Percentiles rank a stretch among this genome's conserved stretches.
phyloP scores from a whole-genome alignment of 2,113 vertebrate species.

The Barbus barbus region DNA sequence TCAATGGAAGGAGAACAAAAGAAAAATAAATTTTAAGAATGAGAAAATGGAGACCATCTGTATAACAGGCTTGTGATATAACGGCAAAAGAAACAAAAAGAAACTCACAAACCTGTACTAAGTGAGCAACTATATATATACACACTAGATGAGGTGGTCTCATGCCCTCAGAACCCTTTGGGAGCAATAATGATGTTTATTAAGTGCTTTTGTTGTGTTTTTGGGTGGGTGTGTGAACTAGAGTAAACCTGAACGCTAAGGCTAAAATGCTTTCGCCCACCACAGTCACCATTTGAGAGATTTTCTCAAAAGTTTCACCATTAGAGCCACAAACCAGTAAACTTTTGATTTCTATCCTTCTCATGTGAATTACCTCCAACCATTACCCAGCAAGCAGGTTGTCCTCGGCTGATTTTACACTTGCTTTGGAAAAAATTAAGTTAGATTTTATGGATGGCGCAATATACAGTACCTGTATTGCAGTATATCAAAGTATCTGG shows the following conservation, averaged over 20 bases:
- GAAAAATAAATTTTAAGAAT: constrained; percentile 1
- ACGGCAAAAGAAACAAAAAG: neutral
- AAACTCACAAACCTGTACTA: neutral
- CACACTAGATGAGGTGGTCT: neutral
- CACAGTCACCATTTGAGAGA: neutral
- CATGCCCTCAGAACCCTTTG: neutral
- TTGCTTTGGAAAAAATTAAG: neutral
- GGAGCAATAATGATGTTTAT: constrained; percentile 6
- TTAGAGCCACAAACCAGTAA: neutral
- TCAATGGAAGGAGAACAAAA: constrained; percentile 7
- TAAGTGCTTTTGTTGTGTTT: neutral
- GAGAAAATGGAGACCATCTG: neutral
- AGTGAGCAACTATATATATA: neutral
- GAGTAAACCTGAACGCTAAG: neutral
- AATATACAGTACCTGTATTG: no score
- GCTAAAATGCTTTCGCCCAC: neutral
- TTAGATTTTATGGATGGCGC: no score
- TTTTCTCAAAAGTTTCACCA: neutral
- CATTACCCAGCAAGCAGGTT: neutral
- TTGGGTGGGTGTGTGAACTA: neutral
- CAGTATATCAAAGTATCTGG: no score
- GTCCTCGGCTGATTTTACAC: neutral
- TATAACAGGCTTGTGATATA: neutral
- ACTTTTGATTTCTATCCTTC: neutral
- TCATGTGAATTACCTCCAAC: neutral